Conservation (phyloP, 2,113 vertebrate species). For the Hyla sarda region DNA sequence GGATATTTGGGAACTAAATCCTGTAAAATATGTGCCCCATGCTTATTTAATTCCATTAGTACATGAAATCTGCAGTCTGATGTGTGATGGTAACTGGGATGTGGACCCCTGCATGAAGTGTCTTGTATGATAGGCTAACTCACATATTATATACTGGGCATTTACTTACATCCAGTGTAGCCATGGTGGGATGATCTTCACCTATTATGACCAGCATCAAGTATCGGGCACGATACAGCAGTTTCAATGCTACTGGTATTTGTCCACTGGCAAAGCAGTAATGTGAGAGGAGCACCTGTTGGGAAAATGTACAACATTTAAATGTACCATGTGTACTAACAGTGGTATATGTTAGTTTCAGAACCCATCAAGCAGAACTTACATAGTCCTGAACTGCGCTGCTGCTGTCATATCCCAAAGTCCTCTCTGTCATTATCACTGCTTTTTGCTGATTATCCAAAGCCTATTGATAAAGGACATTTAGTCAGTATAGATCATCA, state of each 20-base stretch:
- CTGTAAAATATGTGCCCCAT: too few relatives aligned
- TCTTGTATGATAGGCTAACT: background rate
- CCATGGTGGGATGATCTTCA: constrained; percentile 79
- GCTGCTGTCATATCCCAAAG: constrained; percentile 80
- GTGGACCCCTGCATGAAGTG: too few relatives aligned
- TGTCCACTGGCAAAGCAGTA: constrained; percentile 78
- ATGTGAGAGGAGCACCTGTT: constrained; percentile 74
- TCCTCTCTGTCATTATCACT: constrained; percentile 80
- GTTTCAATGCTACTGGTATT: constrained; percentile 73
- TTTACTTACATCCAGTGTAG: constrained; percentile 76
- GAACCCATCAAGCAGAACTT: constrained; percentile 58
- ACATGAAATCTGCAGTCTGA: too few relatives aligned
- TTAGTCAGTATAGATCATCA: background rate
- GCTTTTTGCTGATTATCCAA: constrained; percentile 78
- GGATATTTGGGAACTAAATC: too few relatives aligned
- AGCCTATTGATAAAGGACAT: constrained; percentile 67
- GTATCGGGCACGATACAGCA: constrained; percentile 78
- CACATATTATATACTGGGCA: background rate
- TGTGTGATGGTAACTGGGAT: too few relatives aligned
- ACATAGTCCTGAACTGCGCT: constrained; percentile 82
- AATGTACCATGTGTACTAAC: background rate
- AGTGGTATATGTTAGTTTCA: background rate
- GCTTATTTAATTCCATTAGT: too few relatives aligned
- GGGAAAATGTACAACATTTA: background rate
- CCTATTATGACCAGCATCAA: constrained; percentile 75